phyloP scores from a whole-genome alignment of 2,797 vertebrate species.

The Vipera ursinii region DNA sequence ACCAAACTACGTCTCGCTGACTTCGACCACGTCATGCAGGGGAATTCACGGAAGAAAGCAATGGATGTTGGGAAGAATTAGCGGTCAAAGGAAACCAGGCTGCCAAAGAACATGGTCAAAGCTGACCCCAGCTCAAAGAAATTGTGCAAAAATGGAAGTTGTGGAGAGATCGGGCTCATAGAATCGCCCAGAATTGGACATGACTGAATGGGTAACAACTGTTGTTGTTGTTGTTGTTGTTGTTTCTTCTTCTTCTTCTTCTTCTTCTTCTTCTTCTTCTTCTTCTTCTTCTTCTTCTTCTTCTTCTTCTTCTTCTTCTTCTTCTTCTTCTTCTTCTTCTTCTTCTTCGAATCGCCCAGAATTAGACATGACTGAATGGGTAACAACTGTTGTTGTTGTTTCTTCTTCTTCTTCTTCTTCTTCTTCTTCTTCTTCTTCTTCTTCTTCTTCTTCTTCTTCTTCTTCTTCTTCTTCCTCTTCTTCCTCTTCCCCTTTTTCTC shows the following conservation, averaged over 20 bases:
- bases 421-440: too few species aligned
- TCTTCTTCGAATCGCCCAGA: neutral
- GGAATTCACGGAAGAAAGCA: neutral
- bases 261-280: too few species aligned
- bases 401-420: accelerated
- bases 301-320: too few species aligned
- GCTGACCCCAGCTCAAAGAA: neutral
- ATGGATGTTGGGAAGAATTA: neutral
- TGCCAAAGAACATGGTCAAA: neutral
- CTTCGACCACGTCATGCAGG: neutral
- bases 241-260: too few species aligned
- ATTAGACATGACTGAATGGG: too few species aligned
- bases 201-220: too few species aligned
- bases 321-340: too few species aligned
- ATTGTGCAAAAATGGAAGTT: neutral
- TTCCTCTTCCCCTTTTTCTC: accelerated
- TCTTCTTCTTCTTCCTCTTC: too few species aligned
- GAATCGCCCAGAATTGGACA: neutral
- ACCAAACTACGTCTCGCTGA: neutral
- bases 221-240: too few species aligned
- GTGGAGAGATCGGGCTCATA: neutral
- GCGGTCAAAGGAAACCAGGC: neutral
- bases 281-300: too few species aligned
- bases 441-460: too few species aligned
- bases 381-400: too few species aligned